Evolutionary conservation across 2,888 invertebrate genomes (phyloP).

Genomic region (Oligia latruncula): DNA sequence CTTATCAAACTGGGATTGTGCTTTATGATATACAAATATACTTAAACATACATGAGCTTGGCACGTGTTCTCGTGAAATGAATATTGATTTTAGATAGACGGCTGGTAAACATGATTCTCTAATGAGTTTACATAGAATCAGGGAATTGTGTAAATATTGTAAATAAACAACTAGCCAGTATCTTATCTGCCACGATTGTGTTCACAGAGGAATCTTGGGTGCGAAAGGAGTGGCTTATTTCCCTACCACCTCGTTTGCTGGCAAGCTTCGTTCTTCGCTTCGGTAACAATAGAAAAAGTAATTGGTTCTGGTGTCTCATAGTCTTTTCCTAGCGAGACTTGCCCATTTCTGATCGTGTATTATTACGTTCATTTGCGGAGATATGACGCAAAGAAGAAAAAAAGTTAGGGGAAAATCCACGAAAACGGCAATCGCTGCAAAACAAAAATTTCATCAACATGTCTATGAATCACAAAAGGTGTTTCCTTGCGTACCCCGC

Average conservation of each 20-base stretch:
- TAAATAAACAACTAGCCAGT: conserved; percentile 21
- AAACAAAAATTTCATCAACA: not conserved
- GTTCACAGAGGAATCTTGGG: not conserved
- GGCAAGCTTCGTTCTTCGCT: not conserved
- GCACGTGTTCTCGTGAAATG: conserved; percentile 38
- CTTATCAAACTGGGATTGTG: conserved; percentile 38
- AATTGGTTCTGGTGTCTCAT: not conserved
- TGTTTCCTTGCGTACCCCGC: not conserved
- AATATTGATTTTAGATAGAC: conserved; percentile 40
- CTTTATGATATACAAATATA: conserved; percentile 24
- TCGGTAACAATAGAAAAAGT: not conserved
- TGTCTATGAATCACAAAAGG: not conserved
- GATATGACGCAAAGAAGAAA: not conserved
- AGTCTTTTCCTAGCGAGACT: no score
- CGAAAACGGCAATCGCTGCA: not conserved
- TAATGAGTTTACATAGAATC: conserved; percentile 29
- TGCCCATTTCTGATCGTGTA: not conserved
- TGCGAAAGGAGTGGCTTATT: not conserved
- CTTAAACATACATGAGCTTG: conserved; percentile 36
- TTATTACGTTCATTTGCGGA: not conserved
- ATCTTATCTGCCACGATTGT: conserved; percentile 1
- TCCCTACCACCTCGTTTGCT: not conserved
- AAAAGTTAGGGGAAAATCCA: not conserved
- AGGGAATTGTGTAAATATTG: conserved; percentile 8
- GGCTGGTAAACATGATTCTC: conserved; percentile 17